A percentile compares a stretch with the other conserved stretches of the same genome.
Evolutionary conservation across 2,797 vertebrate genomes (phyloP).

Genomic region (Sebastes kiyomatsui): DNA sequence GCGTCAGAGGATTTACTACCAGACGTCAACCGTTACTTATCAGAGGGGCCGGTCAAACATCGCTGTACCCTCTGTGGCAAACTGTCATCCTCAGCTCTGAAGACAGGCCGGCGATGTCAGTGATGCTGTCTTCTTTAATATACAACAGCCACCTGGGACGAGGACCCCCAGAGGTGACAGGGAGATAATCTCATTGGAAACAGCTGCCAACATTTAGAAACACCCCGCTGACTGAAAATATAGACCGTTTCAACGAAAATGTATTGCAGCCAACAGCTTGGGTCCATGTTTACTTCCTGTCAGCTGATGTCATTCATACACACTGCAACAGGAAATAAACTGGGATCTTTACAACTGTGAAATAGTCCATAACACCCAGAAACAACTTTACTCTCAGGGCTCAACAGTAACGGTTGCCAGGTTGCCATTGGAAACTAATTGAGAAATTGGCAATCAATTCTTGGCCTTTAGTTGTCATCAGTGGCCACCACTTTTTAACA

Average conservation of each 20-base stretch:
- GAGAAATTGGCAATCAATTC: too few species aligned
- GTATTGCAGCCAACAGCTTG: too few species aligned
- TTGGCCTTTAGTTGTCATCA: too few species aligned
- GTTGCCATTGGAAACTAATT: too few species aligned
- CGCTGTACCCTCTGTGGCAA: not conserved
- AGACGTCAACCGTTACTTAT: constrained; percentile 48
- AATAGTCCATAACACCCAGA: not conserved
- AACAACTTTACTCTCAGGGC: too few species aligned
- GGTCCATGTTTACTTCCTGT: too few species aligned
- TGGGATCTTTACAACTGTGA: too few species aligned
- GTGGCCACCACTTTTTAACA: too few species aligned
- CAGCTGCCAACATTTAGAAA: constrained; percentile 16
- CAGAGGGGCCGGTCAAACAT: constrained; percentile 36
- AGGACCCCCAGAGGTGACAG: not conserved
- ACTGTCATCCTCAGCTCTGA: constrained; percentile 21
- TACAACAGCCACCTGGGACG: constrained; percentile 22
- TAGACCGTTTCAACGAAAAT: not conserved
- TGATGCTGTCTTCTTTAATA: constrained; percentile 5
- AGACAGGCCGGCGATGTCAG: constrained; percentile 14
- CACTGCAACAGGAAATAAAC: too few species aligned
- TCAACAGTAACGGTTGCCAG: too few species aligned
- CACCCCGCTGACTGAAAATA: not conserved
- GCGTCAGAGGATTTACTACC: constrained; percentile 45
- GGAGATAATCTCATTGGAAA: constrained; percentile 17
- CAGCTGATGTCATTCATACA: too few species aligned